Evolutionary conservation across 2,113 vertebrate genomes (phyloP).

Genomic region (Phocoena sinus): DNA sequence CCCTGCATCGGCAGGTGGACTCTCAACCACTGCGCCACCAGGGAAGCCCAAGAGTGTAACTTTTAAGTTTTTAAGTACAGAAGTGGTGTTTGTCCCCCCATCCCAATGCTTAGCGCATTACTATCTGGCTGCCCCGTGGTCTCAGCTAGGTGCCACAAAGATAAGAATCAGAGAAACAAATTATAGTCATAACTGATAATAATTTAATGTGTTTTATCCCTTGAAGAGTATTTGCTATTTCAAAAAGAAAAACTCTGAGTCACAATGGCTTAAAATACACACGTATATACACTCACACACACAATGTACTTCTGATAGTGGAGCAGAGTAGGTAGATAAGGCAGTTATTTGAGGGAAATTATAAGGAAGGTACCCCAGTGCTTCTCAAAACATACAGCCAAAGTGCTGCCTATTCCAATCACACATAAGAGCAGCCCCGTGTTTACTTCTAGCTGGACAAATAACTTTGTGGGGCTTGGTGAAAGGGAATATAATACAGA

Average conservation of each 20-base stretch:
- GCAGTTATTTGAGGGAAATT: background rate
- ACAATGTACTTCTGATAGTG: background rate
- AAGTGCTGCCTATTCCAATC: background rate
- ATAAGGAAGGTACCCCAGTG: background rate
- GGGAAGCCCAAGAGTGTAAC: background rate
- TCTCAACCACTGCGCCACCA: too few species aligned
- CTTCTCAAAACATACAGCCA: background rate
- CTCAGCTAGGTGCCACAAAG: background rate
- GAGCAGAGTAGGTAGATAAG: background rate
- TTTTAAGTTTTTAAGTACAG: background rate
- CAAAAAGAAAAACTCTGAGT: background rate
- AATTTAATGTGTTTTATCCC: background rate
- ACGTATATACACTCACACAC: background rate
- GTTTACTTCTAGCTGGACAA: background rate
- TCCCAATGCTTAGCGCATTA: background rate
- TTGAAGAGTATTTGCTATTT: background rate
- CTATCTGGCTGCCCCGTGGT: background rate
- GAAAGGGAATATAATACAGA: background rate
- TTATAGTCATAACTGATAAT: background rate
- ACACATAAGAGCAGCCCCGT: too few species aligned
- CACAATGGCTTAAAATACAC: background rate
- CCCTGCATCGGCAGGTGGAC: too few species aligned
- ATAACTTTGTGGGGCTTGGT: background rate
- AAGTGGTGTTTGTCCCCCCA: background rate
- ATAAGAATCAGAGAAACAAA: background rate